Conservation (phyloP, 1,140 invertebrate genomes). For the Paracyclopina nana region DNA sequence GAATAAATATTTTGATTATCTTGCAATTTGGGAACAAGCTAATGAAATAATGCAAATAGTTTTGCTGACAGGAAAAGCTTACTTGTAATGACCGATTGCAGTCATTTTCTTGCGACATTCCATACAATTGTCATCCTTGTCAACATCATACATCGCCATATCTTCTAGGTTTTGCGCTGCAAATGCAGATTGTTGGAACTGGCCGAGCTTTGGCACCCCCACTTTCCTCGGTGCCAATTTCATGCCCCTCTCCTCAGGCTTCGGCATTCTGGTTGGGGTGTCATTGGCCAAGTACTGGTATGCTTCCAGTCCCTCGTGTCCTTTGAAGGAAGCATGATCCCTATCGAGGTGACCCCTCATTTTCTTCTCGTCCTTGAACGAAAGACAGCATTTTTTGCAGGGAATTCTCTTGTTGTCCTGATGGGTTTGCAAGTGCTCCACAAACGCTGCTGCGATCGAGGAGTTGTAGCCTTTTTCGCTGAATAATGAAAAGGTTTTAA, state of each 20-base stretch:
- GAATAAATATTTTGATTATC: too few relatives aligned
- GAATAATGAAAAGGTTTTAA: constrained; percentile 3
- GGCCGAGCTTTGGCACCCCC: background rate
- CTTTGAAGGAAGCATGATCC: constrained; percentile 2
- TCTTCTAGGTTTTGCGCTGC: constrained; percentile 10
- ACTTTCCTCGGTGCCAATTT: background rate
- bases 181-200: constrained; percentile 11
- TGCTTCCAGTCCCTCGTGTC: background rate
- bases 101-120: background rate
- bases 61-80: background rate
- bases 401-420: background rate
- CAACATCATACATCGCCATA: constrained; percentile 11
- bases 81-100: background rate
- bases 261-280: background rate
- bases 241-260: background rate
- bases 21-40: too few relatives aligned
- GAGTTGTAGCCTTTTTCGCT: constrained; percentile 8
- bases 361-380: background rate
- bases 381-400: constrained; percentile 1
- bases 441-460: background rate
- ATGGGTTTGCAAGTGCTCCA: background rate
- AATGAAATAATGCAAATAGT: background rate
- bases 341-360: background rate
- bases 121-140: constrained; percentile 4
- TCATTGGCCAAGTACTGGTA: constrained; percentile 5